Base-by-base conservation (phyloP, 2,113 vertebrate species). In the Rhabdomys dilectus region DNA sequence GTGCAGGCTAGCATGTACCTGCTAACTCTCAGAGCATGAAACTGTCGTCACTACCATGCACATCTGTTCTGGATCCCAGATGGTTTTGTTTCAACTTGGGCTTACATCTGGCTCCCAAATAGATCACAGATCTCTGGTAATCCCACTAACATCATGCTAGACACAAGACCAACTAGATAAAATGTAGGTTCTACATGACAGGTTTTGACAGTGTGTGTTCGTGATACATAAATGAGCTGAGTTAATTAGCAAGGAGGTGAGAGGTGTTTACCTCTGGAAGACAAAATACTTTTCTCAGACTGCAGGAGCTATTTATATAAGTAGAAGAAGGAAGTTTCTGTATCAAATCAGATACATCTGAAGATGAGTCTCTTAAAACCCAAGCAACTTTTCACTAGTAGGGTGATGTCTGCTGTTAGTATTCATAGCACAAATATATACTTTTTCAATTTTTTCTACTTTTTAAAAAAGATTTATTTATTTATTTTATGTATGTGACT, bases 171-270 rank as follows among this genome's bases (percentile, higher is more conserved):
- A 29, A 10, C 66, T 88, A 39, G 77, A 48, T 36, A 88, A 78
- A 85, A 62, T 1, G 1, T 66, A 42, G 76, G n/a, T 58, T 68
- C 31, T 15, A 58, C 70, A 53, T 56, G 53, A 31, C 2, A 72
- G 42, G n/a, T 64, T 62, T 48, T 58, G n/a, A 60, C 70, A 81
- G 4, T 39, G 16, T 39, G 45, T 34, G 39, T 42, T 91, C 34
- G 72, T 15, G 1, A 16, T 9, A 75, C 34, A 26, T 34, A 95
- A 73, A 75, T 42, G 72, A 88, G 58, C 56, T 64, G 78, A 73
- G 80, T 88, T 88, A 88, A 89, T 72, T 29, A 76, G 22, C 29
- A 94, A 95, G 80, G 70, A 92, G 31, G 91, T 86, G 70, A 96
- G 51, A 96, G 78, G 87, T 60, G 31, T 39, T 76, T 45, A 76